Evolutionary conservation across 2,888 invertebrate genomes (phyloP), one percentile per base, ranked within the genome.

Genomic region (Xanthorhoe designata): DNA sequence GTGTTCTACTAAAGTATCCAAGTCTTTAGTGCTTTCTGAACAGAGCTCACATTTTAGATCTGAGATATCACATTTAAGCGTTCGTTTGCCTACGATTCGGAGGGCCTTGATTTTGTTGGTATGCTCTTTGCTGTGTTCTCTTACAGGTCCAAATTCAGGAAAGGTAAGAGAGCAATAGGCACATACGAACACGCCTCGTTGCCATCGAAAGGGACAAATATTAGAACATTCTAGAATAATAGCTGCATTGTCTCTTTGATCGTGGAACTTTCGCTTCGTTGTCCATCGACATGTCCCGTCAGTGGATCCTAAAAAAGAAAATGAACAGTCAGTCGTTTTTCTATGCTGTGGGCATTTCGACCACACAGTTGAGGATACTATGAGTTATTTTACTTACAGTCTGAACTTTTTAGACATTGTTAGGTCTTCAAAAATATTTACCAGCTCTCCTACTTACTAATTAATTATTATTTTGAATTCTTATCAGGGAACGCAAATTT

Each of bases 201-300:
- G 85, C 90, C 90, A 91, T 68, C 91, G 83, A 77, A 93, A 93
- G 0, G 92, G 92, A 66, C 86, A 86, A 32, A 80, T 85, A 78
- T 90, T 92, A 42, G 92, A 91, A 77, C 79, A 88, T 76, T 90
- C 87, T 65, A 92, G 78, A 64, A 92, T 86, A 64, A 89, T 79
- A 47, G 85, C 87, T 57, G 92, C 91, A 76, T 92, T 92, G 83
- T 88, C 87, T 79, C 91, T 90, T 75, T 87, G 87, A 84, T 92
- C 74, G 55, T 88, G 81, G 84, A 78, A 90, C 85, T 87, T 88
- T 81, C 87, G 86, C 75, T 77, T 83, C 76, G 86, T 82, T 80
- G 81, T 89, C 89, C 90, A 90, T 80, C 85, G 87, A 71, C 84
- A 72, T 73, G 78, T 83, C 78, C 72, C 75, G 76, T 79, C 81